Evolutionary conservation across 2,888 invertebrate genomes (phyloP).

Genomic region (Hirtodrosophila confusa): DNA sequence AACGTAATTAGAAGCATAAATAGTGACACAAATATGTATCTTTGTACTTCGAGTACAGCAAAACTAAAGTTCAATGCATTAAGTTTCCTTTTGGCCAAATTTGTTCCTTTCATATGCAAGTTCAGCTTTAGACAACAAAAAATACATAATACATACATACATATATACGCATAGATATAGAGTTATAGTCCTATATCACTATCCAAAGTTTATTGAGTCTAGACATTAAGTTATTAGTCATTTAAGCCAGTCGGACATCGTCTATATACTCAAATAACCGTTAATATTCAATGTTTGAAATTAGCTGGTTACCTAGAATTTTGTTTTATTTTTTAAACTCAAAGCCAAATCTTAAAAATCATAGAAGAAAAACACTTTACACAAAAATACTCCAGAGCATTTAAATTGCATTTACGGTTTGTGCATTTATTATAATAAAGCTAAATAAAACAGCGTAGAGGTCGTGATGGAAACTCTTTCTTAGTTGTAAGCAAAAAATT

Average conservation of each 20-base stretch:
- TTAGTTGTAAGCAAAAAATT: constrained; percentile 52
- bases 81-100: constrained; percentile 72
- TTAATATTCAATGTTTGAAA: constrained; percentile 20
- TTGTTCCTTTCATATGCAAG: constrained; percentile 69
- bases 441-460: constrained; percentile 36
- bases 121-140: constrained; percentile 56
- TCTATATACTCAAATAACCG: constrained; percentile 17
- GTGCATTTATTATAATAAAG: constrained; percentile 61
- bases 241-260: constrained; percentile 27
- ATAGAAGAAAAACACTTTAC: constrained; percentile 1
- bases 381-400: constrained; percentile 33
- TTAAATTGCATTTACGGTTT: constrained; percentile 60
- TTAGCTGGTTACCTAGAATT: constrained; percentile 2
- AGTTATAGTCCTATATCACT: constrained; percentile 33
- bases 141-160: constrained; percentile 30
- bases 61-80: constrained; percentile 63
- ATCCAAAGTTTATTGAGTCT: constrained; percentile 43
- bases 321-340: constrained; percentile 26
- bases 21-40: constrained; percentile 40
- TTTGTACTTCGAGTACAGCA: constrained; percentile 37
- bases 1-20: constrained; percentile 59
- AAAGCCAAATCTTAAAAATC: constrained; percentile 51
- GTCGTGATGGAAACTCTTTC: constrained; percentile 58
- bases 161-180: constrained; percentile 30
- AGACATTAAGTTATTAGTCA: constrained; percentile 44